Evolutionary conservation across 2,888 invertebrate species (phyloP).

Genomic region (Cosmia pyralina): DNA sequence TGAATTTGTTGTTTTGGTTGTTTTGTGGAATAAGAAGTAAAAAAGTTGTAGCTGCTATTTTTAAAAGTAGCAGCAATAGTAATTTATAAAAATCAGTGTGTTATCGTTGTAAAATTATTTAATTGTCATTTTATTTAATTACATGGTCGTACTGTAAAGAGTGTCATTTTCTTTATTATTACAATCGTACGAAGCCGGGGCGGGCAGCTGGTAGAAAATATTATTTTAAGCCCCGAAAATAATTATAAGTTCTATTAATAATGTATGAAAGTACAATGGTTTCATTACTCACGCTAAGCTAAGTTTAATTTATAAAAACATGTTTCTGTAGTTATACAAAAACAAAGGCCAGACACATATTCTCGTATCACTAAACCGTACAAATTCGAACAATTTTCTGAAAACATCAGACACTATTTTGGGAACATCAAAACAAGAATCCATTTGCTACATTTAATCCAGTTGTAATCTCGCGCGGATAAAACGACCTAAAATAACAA

Average conservation of each 20-base stretch:
- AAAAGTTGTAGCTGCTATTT: too few species aligned
- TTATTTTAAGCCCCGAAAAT: neutral
- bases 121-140: too few species aligned
- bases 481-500: slow-evolving; percentile 60
- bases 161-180: too few species aligned
- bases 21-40: too few species aligned
- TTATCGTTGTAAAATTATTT: too few species aligned
- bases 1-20: too few species aligned
- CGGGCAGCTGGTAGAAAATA: neutral
- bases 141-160: too few species aligned
- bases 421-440: slow-evolving; percentile 56
- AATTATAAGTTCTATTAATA: neutral
- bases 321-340: slow-evolving; percentile 4
- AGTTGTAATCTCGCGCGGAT: slow-evolving; percentile 44
- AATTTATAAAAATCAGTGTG: too few species aligned
- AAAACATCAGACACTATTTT: slow-evolving; percentile 45
- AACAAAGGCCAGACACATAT: slow-evolving; percentile 34
- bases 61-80: too few species aligned
- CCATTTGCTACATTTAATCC: slow-evolving; percentile 62
- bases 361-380: slow-evolving; percentile 41
- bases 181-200: too few species aligned
- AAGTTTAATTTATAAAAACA: slow-evolving; percentile 24
- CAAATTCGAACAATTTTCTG: slow-evolving; percentile 39
- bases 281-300: slow-evolving; percentile 8
- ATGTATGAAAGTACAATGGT: slow-evolving; percentile 8